Evolutionary conservation across 2,113 vertebrate genomes (phyloP), one percentile per base, ranked within the genome.

Genomic region (Gobio gobio): DNA sequence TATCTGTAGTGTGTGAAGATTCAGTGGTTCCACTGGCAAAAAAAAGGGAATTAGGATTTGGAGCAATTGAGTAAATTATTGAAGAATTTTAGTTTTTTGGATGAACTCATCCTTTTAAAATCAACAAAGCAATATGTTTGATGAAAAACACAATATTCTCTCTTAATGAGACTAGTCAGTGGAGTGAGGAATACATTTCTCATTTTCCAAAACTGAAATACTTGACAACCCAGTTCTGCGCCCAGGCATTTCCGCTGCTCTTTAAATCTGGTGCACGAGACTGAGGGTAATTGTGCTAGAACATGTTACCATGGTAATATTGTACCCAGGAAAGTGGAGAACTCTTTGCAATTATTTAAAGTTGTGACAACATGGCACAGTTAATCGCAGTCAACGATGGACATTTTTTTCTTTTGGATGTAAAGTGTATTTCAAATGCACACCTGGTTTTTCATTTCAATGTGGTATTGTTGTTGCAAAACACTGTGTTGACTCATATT

Each of bases 281-380:
- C 59, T 47, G 59, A 43, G 18, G 54, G 79, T 66, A 85, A 76
- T 84, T 61, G 72, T 76, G 72, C 78, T 54, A n/a, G 86, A 87
- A 78, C 29, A 54, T 76, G 86, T 87, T 87, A 77, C 86, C 86
- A 87, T 87, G 83, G 86, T 74, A 78, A 87, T 87, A 49, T 47
- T 26, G 26, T 16, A 63, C 78, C 45, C n/a, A 33, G 14, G 36
- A 72, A 61, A 58, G 79, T 56, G 49, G 61, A 78, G 51, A 68
- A 77, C 40, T 76, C 36, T 70, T 40, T 59, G 75, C 49, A 56
- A 20, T 68, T 61, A 29, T 78, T 84, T 54, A 40, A 72, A 56
- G 84, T 56, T 79, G 76, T 47, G 63, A 78, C 83, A 85, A 43
- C 59, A 58, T 36, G 64, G 76, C 64, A 49, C n/a, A 70, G 68